These are phyloP conservation scores for Scolopax mira DNA, from an alignment of 2,113 vertebrate genomes.

Conservation along the genomic window DNA sequence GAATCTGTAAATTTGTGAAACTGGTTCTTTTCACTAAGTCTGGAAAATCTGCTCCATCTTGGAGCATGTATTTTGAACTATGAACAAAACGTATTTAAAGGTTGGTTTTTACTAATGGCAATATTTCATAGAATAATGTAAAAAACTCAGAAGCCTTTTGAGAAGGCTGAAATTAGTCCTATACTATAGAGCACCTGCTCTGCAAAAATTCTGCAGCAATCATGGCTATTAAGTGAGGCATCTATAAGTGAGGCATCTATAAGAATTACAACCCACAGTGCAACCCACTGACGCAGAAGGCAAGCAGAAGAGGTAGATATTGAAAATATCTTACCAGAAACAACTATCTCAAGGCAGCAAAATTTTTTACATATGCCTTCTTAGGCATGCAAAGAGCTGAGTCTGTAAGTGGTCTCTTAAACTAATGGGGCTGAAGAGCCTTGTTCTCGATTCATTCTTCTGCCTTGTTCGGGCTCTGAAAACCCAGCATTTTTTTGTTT, in stretches of 20 bases:
- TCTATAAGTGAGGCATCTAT: not conserved
- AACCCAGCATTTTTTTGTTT: not conserved
- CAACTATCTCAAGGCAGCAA: not conserved
- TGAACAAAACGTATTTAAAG: not conserved
- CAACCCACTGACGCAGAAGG: not conserved
- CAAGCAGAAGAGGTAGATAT: not conserved
- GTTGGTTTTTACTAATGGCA: not conserved
- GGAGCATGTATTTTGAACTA: not conserved
- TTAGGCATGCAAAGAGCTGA: not conserved
- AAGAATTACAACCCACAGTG: not conserved
- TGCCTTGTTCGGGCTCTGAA: not conserved
- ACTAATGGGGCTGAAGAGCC: not conserved
- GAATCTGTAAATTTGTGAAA: not conserved
- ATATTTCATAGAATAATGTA: not conserved
- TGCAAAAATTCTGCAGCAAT: not conserved
- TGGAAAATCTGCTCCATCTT: not conserved
- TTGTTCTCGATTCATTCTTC: not conserved
- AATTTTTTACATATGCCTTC: not conserved
- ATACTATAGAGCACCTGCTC: not conserved
- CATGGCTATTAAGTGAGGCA: not conserved
- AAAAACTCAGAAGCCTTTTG: not conserved
- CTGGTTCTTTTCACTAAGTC: not conserved
- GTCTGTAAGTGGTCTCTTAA: not conserved
- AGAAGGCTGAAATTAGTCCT: not conserved
- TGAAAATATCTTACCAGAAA: not conserved